Base-by-base conservation (phyloP, 1,140 invertebrate species). In the Marisa cornuarietis region DNA sequence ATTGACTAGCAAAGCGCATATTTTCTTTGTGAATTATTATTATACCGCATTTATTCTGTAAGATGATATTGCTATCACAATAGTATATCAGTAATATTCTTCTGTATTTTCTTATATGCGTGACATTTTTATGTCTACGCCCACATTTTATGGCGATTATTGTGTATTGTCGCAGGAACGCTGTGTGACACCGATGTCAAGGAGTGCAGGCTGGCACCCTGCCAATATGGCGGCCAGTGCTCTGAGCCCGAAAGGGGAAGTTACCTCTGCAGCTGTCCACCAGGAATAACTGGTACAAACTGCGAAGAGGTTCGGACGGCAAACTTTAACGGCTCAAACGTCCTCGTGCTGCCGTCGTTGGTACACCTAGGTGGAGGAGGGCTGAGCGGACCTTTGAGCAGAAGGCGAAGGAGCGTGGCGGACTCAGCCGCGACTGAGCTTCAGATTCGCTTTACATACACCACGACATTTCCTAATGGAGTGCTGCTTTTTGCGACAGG, bases 181-280 rank as follows among this genome's bases (percentile, higher is more conserved):
- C 81, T 82, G 65, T 88, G 87, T 79, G 81, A 82, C 61, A 81
- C 69, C 0, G 82, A 86, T 54, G 85, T 87, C 26, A 66, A 86
- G 63, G 85, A 86, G 78, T 88, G 87, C 79, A 65, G 69, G 10
- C 81, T 83, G 0, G n/a, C 31, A 0, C 88, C 88, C 3, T 89
- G 88, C 83, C 62, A 61, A 42, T 74, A 89, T 82, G 83, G 79
- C n/a, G 88, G 86, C 14, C 82, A 76, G n/a, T 89, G 88, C 82
- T 69, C 78, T n/a, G 82, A 87, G 63, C 72, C 24, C 92, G 93
- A 65, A 92, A 92, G 78, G 18, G 74, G 51, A 14, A 26, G 52
- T 9, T 87, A 78, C 73, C 49, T 49, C 16, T 87, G 85, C 76
- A 58, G 31, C 14, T 87, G 85, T 80, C 74, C 80, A 11, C 51